Percentiles rank a stretch among this genome's conserved stretches.
phyloP scores from a whole-genome alignment of 2,113 vertebrate species.

The Gymnorhina tibicen region DNA sequence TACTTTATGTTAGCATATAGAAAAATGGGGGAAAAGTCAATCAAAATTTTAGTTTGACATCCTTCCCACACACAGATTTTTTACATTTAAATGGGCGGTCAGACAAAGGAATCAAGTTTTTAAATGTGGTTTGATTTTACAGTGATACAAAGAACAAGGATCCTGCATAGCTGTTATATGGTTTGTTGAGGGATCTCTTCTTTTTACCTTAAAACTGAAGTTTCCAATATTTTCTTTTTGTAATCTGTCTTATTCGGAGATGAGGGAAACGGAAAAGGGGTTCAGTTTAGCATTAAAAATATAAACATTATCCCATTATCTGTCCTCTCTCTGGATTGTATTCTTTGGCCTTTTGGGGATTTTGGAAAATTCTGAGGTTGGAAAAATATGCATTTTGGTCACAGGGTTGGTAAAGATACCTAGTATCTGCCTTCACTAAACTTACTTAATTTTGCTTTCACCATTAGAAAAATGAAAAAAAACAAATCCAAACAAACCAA shows the following conservation, averaged over 20 bases:
- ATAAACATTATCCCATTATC: too few relatives aligned
- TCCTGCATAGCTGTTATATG: not conserved
- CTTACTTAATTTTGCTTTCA: not conserved
- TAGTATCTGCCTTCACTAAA: not conserved
- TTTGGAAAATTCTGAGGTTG: not conserved
- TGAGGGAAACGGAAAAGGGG: not conserved
- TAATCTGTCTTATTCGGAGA: not conserved
- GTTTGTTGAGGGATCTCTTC: not conserved
- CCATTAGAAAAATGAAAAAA: not conserved
- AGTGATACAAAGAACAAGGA: not conserved
- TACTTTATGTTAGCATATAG: not conserved
- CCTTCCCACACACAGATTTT: not conserved
- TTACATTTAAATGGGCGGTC: not conserved
- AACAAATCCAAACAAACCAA: not conserved
- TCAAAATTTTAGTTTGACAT: not conserved
- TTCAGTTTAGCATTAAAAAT: not conserved
- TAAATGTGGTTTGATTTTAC: not conserved
- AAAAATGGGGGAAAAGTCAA: not conserved
- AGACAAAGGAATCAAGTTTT: not conserved
- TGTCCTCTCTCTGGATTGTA: not conserved
- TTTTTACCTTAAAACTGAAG: not conserved
- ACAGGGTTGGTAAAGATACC: not conserved
- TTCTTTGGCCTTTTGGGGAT: not conserved
- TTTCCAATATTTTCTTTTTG: not conserved
- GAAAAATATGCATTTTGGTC: not conserved